Evolutionary conservation across 2,113 vertebrate genomes (phyloP), one percentile per base, ranked within the genome.

Genomic region (Pelecanoides urinatrix): DNA sequence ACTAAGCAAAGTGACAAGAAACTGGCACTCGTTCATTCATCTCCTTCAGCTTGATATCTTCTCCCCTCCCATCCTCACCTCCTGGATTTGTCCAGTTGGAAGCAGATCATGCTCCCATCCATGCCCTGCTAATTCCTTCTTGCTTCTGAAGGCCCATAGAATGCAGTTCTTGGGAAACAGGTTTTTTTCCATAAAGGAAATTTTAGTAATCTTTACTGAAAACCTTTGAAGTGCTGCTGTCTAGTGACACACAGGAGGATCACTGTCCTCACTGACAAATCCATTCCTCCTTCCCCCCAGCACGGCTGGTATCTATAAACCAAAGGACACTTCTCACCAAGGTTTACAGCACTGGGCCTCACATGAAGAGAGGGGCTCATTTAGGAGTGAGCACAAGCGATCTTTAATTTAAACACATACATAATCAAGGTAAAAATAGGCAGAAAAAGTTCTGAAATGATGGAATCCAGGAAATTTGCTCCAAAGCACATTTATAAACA

Each of bases 401-500:
- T 32, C 49, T 86, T 81, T 77, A 71, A 76, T 79, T 92, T 90
- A 84, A 91, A 95, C 79, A 93, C 53, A 90, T 25, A 85, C 23
- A 44, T 82, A 89, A 78, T 63, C 11, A 21, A 70, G 70, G 84
- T 86, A 92, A 66, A 87, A 94, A 87, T 2, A 76, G 55, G 36
- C 55, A 88, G 47, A 77, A 90, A 92, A 89, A 95, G 82, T 75
- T 77, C 66, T 56, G 23, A 91, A 87, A 94, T 1, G 22, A 88
- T 49, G 19, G 47, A 78, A 75, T 74, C 59, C 90, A 97, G 93
- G 94, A 97, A 96, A 94, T 59, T 75, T 61, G 87, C 70, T 88
- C 76, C 82, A 80, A 75, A 79, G 85, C 45, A 76, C 53, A 42
- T 53, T 68, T 92, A 80, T 97, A 96, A 96, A 97, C 93, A 96